These are phyloP conservation scores for Hylyphantes graminicola DNA, from an alignment of 1,140 invertebrate species.

Conservation along the genomic window DNA sequence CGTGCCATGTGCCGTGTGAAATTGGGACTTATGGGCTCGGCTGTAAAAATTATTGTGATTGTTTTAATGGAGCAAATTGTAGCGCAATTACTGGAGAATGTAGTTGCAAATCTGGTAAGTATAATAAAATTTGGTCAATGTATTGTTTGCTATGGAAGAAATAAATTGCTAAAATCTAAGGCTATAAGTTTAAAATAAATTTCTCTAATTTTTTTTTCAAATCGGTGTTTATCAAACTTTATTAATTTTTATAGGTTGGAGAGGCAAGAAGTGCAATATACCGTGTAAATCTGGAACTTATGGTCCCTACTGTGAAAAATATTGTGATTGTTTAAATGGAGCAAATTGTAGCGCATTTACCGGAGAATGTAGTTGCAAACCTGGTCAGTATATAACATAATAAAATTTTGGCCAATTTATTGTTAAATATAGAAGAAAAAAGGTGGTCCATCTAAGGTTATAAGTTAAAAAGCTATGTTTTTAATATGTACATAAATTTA, in stretches of 20 bases:
- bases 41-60: slow-evolving; percentile 82
- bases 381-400: no score
- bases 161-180: not conserved
- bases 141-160: not conserved
- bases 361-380: no score
- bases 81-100: slow-evolving; percentile 82
- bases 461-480: no score
- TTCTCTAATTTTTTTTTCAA: not conserved
- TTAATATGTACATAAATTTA: no score
- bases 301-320: no score
- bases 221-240: not conserved
- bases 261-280: not conserved
- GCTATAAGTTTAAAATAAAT: not conserved
- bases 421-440: no score
- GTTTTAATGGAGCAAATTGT: slow-evolving; percentile 85
- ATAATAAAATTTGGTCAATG: not conserved
- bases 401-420: no score
- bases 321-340: no score
- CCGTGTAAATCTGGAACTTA: no score
- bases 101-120: slow-evolving; percentile 87
- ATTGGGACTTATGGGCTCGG: slow-evolving; percentile 80
- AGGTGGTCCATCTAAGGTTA: no score
- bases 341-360: no score
- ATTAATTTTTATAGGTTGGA: not conserved
- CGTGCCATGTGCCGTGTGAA: slow-evolving; percentile 82